phyloP scores from a whole-genome alignment of 2,113 vertebrate genomes.

The Carettochelys insculpta region DNA sequence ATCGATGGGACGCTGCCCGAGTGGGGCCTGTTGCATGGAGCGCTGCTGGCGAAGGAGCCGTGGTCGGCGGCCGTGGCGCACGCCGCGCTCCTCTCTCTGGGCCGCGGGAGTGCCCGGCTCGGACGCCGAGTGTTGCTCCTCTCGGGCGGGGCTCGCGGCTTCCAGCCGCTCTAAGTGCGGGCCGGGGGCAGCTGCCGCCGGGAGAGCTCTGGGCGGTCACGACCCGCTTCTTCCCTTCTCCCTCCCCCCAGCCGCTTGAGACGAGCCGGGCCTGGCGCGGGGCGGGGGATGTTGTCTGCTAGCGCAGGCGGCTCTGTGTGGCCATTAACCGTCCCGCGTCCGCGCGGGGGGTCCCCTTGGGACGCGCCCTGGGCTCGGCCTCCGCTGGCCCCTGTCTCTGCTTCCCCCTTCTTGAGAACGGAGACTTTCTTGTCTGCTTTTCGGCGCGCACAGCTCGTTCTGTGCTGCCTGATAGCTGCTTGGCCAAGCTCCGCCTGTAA shows the following conservation, averaged over 20 bases:
- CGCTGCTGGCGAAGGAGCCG: background rate
- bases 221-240: background rate
- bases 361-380: background rate
- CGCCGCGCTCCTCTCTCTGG: too few species aligned
- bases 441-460: too few species aligned
- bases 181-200: background rate
- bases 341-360: background rate
- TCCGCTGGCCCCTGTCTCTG: background rate
- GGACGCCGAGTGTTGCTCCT: background rate
- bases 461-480: background rate
- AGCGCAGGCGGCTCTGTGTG: too few species aligned
- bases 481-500: background rate
- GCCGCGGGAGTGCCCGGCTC: background rate
- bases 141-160: background rate
- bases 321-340: background rate
- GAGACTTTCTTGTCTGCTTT: background rate
- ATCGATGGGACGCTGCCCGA: background rate
- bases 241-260: too few species aligned
- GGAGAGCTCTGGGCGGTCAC: constrained; percentile 4
- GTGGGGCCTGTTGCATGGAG: constrained; percentile 25
- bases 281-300: too few species aligned
- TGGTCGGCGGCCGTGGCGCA: too few species aligned
- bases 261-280: too few species aligned
- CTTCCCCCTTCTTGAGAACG: background rate
- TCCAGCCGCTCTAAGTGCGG: background rate